phyloP scores from a whole-genome alignment of 2,888 invertebrate genomes.

The Pilophorus perplexus region DNA sequence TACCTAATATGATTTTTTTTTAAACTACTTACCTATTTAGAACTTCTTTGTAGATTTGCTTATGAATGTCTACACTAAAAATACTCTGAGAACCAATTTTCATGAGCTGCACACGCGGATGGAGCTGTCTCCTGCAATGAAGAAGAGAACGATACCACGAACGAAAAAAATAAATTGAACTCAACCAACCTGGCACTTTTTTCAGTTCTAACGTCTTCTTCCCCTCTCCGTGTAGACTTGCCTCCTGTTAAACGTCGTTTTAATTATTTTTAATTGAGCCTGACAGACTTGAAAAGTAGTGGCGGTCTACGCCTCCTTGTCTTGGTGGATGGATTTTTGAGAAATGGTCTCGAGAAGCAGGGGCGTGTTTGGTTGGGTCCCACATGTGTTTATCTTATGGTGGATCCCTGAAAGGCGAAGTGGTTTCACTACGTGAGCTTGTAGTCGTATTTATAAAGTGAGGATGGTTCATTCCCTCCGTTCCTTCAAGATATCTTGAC shows the following conservation, averaged over 20 bases:
- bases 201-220: too few relatives aligned
- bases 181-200: too few relatives aligned
- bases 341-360: slow-evolving; percentile 26
- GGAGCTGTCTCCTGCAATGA: too few relatives aligned
- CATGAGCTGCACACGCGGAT: too few relatives aligned
- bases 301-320: background rate
- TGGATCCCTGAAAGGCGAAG: slow-evolving; percentile 4
- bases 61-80: too few relatives aligned
- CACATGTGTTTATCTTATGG: slow-evolving; percentile 36
- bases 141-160: too few relatives aligned
- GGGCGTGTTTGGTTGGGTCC: background rate
- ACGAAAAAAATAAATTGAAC: too few relatives aligned
- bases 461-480: background rate
- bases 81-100: too few relatives aligned
- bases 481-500: background rate
- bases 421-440: background rate
- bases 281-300: slow-evolving; percentile 24
- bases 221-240: background rate
- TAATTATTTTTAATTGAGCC: slow-evolving; percentile 39
- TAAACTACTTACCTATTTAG: too few relatives aligned
- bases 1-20: too few relatives aligned
- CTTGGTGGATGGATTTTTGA: slow-evolving; percentile 22
- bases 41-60: too few relatives aligned
- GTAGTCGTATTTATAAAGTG: slow-evolving; percentile 12
- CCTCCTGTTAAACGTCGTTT: slow-evolving; percentile 34